Conservation (phyloP, 2,888 invertebrate species). For the Dysmachus trigonus region DNA sequence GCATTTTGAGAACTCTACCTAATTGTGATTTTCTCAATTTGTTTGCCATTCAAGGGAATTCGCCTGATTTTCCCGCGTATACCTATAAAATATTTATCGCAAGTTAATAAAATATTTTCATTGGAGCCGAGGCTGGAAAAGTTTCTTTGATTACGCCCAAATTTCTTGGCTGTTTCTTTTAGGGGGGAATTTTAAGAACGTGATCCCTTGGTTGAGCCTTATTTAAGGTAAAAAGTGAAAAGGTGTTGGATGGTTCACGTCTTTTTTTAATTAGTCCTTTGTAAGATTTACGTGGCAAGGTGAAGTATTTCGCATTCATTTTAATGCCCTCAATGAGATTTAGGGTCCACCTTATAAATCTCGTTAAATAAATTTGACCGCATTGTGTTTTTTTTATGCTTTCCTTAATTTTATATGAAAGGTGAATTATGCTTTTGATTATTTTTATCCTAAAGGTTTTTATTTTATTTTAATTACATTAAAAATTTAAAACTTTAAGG, state of each 20-base stretch:
- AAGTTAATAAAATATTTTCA: conserved; percentile 42
- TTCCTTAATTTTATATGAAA: background rate
- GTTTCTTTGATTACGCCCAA: conserved; percentile 33
- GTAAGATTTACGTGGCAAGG: conserved; percentile 37
- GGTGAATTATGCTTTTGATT: background rate
- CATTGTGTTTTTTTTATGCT: background rate
- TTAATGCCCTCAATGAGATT: background rate
- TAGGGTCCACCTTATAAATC: background rate
- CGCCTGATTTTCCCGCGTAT: background rate
- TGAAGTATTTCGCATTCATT: background rate
- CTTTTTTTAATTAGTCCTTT: conserved; percentile 38
- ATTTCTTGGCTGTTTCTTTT: background rate
- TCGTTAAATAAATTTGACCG: conserved; percentile 7
- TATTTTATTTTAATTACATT: background rate
- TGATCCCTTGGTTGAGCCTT: background rate
- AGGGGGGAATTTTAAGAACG: background rate
- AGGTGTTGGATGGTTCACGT: background rate
- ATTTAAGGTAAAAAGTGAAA: background rate
- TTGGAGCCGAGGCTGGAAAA: background rate
- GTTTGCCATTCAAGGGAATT: conserved; percentile 51
- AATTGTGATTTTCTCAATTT: conserved; percentile 54
- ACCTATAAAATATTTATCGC: conserved; percentile 41
- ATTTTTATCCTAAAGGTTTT: background rate
- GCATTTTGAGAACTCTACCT: conserved; percentile 52
- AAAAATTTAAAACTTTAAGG: background rate